phyloP scores from a whole-genome alignment of 2,888 invertebrate genomes.

The Phytoseiulus persimilis region DNA sequence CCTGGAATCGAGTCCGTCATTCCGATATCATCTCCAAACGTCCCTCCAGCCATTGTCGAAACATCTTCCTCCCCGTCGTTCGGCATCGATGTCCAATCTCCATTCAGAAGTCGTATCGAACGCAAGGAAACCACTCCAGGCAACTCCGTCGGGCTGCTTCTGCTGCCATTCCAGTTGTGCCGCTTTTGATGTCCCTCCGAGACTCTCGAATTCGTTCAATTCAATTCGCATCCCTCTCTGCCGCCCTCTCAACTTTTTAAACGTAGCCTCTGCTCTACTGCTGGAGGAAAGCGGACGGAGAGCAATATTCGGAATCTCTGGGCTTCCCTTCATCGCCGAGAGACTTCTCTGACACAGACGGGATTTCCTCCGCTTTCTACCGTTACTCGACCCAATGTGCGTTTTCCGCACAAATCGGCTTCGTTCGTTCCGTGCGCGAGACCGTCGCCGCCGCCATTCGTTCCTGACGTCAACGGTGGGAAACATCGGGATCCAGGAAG shows the following conservation, averaged over 20 bases:
- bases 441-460: no score
- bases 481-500: no score
- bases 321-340: neutral
- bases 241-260: neutral
- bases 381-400: neutral
- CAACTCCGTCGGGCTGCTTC: neutral
- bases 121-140: neutral
- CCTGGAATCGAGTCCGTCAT: no score
- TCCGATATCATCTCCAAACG: no score
- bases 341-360: neutral
- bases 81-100: no score
- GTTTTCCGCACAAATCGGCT: neutral
- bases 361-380: no score
- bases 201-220: neutral
- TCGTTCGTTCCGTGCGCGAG: no score
- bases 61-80: no score
- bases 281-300: neutral
- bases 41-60: no score
- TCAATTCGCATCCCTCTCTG: neutral
- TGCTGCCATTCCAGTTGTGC: neutral
- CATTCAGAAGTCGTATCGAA: neutral
- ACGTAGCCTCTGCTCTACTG: neutral
- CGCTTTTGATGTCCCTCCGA: neutral
- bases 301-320: neutral
- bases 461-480: no score